A percentile compares a stretch with the other conserved stretches of the same genome.
These are phyloP conservation scores for Nasonia vitripennis DNA, from an alignment of 1,140 invertebrate genomes.

Conservation along the genomic window DNA sequence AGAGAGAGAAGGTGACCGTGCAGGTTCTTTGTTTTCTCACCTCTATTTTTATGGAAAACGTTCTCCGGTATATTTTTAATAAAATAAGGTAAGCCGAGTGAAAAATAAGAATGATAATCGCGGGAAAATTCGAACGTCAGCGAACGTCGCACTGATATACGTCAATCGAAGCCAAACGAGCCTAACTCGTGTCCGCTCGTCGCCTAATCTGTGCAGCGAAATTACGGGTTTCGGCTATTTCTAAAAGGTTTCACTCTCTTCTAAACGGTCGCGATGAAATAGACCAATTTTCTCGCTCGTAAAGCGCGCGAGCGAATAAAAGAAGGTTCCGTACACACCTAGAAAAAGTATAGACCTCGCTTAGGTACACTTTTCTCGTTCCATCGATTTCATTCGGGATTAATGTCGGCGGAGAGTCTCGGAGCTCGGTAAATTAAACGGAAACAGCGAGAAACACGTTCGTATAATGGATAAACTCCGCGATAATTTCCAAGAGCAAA, in stretches of 20 bases:
- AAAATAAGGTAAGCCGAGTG: no score
- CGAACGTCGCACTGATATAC: no score
- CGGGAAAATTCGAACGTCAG: no score
- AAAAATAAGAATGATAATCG: no score
- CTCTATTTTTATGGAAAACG: no score
- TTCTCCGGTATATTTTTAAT: no score
- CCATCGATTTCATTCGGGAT: background rate
- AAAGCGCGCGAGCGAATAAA: background rate
- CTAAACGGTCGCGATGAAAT: background rate
- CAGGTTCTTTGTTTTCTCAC: no score
- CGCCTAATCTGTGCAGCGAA: background rate
- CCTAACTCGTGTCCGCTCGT: background rate
- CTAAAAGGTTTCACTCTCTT: background rate
- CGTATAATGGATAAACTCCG: no score
- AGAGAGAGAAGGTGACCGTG: no score
- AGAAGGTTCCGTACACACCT: background rate
- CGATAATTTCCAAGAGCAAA: no score
- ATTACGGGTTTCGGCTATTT: background rate
- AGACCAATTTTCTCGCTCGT: background rate
- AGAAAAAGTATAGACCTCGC: background rate
- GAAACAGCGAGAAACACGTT: background rate
- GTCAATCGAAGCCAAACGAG: no score
- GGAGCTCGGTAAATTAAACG: no score
- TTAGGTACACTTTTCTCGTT: background rate
- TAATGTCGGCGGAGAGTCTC: background rate